Conservation (phyloP, 2,797 vertebrate genomes). For the Hipposideros larvatus region DNA sequence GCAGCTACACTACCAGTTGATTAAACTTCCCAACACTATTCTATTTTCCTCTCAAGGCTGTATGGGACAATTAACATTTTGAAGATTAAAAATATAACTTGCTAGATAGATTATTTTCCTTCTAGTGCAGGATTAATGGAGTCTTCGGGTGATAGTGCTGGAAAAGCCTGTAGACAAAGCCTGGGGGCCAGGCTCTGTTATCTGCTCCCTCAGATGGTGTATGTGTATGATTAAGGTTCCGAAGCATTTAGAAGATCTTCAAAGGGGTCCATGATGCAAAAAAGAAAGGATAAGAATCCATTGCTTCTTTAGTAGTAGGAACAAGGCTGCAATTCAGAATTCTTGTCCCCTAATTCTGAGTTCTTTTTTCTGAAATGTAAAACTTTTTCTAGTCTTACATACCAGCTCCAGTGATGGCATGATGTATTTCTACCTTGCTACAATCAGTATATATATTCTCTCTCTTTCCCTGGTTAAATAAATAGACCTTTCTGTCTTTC, state of each 20-base stretch:
- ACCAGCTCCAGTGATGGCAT: neutral
- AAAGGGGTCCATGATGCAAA: neutral
- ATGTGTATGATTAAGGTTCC: neutral
- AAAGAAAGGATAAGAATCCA: neutral
- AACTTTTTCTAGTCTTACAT: neutral
- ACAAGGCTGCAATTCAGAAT: neutral
- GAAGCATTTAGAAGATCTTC: neutral
- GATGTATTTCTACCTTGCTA: neutral
- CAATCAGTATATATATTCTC: neutral
- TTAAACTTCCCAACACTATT: neutral
- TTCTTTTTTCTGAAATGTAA: neutral
- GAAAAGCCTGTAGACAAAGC: neutral
- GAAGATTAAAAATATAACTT: constrained; percentile 50
- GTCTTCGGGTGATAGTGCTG: too few relatives aligned
- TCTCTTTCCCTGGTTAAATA: neutral
- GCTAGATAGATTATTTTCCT: neutral
- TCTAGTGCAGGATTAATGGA: neutral
- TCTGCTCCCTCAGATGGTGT: neutral
- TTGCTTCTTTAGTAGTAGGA: neutral
- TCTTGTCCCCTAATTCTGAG: neutral
- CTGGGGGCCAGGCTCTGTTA: neutral
- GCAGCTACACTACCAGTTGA: neutral
- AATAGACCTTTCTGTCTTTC: neutral
- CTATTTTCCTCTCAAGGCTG: constrained; percentile 57
- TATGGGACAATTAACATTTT: neutral